Evolutionary conservation across 1,140 invertebrate species (phyloP).

Genomic region (Dendroctonus ponderosae): DNA sequence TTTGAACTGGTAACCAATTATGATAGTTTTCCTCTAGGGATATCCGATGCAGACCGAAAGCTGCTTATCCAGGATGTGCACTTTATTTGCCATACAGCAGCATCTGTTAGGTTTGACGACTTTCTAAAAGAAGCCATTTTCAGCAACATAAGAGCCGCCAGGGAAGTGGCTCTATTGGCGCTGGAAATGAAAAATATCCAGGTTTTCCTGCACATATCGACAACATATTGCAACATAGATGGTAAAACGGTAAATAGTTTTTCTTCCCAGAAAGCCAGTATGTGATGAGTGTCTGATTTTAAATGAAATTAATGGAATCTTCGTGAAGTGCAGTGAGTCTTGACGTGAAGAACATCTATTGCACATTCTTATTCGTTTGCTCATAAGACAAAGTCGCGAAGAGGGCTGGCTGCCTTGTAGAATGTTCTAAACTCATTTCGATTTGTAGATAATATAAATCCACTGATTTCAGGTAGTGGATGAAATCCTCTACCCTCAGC

Average conservation of each 20-base stretch:
- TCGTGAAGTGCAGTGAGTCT: too few relatives aligned
- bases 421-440: neutral
- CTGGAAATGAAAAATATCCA: conserved; percentile 59
- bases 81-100: conserved; percentile 89
- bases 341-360: too few relatives aligned
- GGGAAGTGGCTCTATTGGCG: conserved; percentile 56
- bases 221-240: conserved; percentile 75
- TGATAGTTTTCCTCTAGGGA: conserved; percentile 26
- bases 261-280: neutral
- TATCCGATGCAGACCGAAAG: conserved; percentile 52
- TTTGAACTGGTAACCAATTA: neutral
- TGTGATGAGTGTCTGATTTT: too few relatives aligned
- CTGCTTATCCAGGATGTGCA: conserved; percentile 68
- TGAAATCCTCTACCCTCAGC: conserved; percentile 76
- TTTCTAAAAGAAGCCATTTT: conserved; percentile 60
- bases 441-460: neutral
- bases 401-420: too few relatives aligned
- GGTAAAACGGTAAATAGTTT: conserved; percentile 49
- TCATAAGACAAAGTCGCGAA: too few relatives aligned
- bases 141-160: conserved; percentile 57
- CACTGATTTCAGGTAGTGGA: conserved; percentile 3
- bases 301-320: neutral
- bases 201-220: conserved; percentile 76
- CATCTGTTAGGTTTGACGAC: conserved; percentile 85
- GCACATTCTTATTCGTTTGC: neutral